Evolutionary conservation across 2,888 invertebrate species (phyloP).

Genomic region (Drosophila multiciliata): DNA sequence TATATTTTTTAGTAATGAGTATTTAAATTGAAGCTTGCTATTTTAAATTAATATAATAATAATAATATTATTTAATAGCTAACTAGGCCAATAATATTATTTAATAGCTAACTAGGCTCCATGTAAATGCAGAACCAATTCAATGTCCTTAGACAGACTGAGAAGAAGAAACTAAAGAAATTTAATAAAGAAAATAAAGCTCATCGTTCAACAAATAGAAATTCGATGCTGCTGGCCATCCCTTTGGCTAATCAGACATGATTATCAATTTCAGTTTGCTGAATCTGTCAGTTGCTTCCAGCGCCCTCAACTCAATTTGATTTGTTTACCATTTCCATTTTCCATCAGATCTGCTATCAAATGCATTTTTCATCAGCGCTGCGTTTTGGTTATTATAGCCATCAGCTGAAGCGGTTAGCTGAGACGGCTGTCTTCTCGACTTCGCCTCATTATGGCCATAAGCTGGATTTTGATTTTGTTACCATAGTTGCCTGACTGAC

Average conservation of each 20-base stretch:
- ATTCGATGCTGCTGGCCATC: not conserved
- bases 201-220: not conserved
- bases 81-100: not conserved
- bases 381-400: constrained; percentile 3
- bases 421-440: not conserved
- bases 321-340: constrained; percentile 31
- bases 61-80: not conserved
- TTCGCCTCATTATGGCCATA: constrained; percentile 28
- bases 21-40: not conserved
- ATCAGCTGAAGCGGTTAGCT: not conserved
- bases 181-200: not conserved
- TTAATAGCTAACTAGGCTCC: not conserved
- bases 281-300: not conserved
- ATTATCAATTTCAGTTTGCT: constrained; percentile 20
- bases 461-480: constrained; percentile 15
- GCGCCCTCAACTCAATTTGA: constrained; percentile 15
- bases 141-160: not conserved
- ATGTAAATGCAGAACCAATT: not conserved
- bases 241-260: constrained; percentile 10
- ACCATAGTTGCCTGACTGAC: constrained; percentile 20
- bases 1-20: not conserved
- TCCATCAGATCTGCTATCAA: constrained; percentile 15
- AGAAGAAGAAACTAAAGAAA: not conserved
- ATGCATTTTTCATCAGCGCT: constrained; percentile 34
- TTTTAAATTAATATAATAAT: not conserved